Evolutionary conservation across 2,113 vertebrate species (phyloP), one percentile per base, ranked within the genome.

Genomic region (Prolemur simus): DNA sequence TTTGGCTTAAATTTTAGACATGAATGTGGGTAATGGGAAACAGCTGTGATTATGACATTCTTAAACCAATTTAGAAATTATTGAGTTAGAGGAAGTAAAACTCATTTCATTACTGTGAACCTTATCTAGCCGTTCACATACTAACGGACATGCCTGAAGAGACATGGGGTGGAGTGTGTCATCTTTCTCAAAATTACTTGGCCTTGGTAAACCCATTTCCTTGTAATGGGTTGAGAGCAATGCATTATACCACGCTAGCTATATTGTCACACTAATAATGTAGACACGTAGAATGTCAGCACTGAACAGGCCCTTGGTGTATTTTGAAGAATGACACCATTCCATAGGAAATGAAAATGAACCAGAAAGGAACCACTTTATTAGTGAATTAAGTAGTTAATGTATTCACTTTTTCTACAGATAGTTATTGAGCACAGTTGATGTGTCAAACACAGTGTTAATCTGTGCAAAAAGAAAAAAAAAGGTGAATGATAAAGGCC

Each of bases 271-370:
- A 89, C 89, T 56, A 71, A 39, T 25, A 87, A 71, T 5, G 25
- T 12, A 47, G n/a, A 66, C 2, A 12, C 6, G 66, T 42, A 58
- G 14, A 74, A 92, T 4, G 2, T 18, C 14, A 42, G 29, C 4
- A 4, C 21, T 42, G 20, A 69, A 52, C 17, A 69, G n/a, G 9
- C 2, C 14, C n/a, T 84, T 52, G 25, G 2, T 34, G 3, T 18
- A 39, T 91, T 93, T 29, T 91, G 18, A 68, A 77, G 45, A 29
- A 47, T 49, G 54, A 42, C 29, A 23, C 4, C 37, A 20, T 96
- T 90, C 9, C 27, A 25, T 49, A 54, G 34, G 29, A 89, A 87
- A 84, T 87, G 39, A 85, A 86, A 94, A 39, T 63, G 39, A 82
- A 21, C 60, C 29, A 39, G 37, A 37, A 29, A 68, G 81, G 58